phyloP scores from a whole-genome alignment of 2,113 vertebrate genomes.

The Heliornis fulica region DNA sequence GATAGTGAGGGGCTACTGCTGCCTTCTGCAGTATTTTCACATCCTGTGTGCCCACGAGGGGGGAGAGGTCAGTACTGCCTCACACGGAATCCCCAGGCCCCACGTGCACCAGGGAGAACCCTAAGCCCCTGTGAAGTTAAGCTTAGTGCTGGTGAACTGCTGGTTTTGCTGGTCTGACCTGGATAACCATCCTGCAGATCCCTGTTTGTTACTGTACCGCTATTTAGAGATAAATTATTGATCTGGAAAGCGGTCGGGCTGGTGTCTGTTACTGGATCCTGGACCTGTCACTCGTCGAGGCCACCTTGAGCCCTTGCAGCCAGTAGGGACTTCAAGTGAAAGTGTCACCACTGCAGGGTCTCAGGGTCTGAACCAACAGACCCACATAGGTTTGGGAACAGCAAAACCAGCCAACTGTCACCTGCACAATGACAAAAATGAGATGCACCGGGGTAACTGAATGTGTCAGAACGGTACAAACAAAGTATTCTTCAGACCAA shows the following conservation, averaged over 20 bases:
- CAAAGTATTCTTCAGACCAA: background rate
- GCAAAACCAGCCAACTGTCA: background rate
- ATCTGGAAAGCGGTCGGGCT: background rate
- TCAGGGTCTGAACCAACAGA: background rate
- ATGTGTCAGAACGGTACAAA: background rate
- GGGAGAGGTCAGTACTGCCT: background rate
- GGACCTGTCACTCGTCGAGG: background rate
- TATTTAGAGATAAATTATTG: conserved; percentile 12
- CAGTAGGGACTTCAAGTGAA: background rate
- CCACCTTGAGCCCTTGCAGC: background rate
- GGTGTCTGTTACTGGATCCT: background rate
- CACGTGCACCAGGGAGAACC: accelerated
- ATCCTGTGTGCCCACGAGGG: background rate
- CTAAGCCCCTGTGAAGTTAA: background rate
- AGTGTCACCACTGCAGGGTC: background rate
- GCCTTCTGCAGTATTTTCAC: background rate
- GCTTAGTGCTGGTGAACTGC: background rate
- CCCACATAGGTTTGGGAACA: background rate
- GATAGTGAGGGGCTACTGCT: background rate
- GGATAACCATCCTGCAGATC: background rate
- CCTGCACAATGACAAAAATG: background rate
- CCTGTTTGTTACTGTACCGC: accelerated
- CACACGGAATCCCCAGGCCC: accelerated
- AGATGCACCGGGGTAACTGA: background rate
- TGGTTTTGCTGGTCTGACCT: background rate